phyloP scores from a whole-genome alignment of 2,797 vertebrate species.

The Enteromius trimaculatus region DNA sequence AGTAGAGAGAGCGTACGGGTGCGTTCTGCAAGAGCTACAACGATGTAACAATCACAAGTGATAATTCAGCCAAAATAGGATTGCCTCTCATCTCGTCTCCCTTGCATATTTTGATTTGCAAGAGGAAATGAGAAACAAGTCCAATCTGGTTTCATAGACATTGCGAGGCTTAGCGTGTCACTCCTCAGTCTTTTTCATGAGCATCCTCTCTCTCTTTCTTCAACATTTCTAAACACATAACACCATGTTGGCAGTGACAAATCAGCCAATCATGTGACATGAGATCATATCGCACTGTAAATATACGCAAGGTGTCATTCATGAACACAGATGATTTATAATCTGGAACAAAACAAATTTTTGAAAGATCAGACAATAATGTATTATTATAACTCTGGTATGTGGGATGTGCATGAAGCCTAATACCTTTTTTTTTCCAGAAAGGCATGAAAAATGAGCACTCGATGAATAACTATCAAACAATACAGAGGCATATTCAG shows the following conservation, averaged over 20 bases:
- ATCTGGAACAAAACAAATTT: conserved; percentile 18
- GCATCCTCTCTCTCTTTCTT: not conserved
- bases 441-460: not conserved
- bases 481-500: not conserved
- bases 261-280: conserved; percentile 31
- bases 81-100: conserved; percentile 45
- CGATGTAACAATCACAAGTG: conserved; percentile 42
- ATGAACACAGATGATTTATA: conserved; percentile 29
- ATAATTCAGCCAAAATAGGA: conserved; percentile 44
- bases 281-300: conserved; percentile 26
- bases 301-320: conserved; percentile 18
- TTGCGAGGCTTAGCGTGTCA: conserved; percentile 7
- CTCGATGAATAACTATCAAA: not conserved
- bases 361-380: conserved; percentile 12
- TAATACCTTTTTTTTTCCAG: not conserved
- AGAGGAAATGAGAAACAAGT: conserved; percentile 53
- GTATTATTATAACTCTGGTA: not conserved
- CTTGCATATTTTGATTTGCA: conserved; percentile 52
- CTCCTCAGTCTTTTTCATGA: conserved; percentile 11
- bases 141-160: conserved; percentile 43
- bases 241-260: conserved; percentile 6
- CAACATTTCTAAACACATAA: conserved; percentile 21
- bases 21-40: conserved; percentile 18
- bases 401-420: not conserved
- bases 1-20: conserved; percentile 5